These are phyloP conservation scores for Metopia argyrocephala DNA, from an alignment of 2,888 invertebrate genomes.

Conservation along the genomic window DNA sequence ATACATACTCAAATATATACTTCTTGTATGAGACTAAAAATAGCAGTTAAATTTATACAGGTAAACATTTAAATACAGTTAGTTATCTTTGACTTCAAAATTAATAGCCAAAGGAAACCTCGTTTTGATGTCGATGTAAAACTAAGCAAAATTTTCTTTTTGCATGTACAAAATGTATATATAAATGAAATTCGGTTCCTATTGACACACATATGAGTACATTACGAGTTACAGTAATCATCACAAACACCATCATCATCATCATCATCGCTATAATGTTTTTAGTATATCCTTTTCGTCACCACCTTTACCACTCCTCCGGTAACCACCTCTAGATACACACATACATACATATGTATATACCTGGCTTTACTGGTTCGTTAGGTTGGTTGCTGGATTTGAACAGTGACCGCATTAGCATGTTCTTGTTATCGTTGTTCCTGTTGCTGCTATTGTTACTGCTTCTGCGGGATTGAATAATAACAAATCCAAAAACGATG, in stretches of 20 bases:
- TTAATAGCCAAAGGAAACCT: slow-evolving; percentile 51
- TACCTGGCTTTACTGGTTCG: slow-evolving; percentile 41
- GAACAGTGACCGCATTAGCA: slow-evolving; percentile 28
- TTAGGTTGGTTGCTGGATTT: slow-evolving; percentile 28
- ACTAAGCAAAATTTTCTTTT: neutral
- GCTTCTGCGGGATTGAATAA: neutral
- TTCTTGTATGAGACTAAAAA: neutral
- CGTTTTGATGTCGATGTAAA: slow-evolving; percentile 43
- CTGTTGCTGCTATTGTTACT: neutral
- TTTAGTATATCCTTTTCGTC: slow-evolving; percentile 8
- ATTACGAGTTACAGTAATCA: slow-evolving; percentile 15
- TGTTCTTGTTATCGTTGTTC: neutral
- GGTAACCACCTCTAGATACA: slow-evolving; percentile 14
- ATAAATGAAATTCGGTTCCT: slow-evolving; percentile 46
- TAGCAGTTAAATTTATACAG: neutral
- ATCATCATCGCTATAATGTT: slow-evolving; percentile 5
- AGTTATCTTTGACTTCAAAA: slow-evolving; percentile 56
- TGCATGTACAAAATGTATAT: neutral
- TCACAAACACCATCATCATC: slow-evolving; percentile 4
- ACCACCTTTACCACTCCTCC: neutral
- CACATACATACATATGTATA: slow-evolving; percentile 27
- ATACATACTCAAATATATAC: neutral
- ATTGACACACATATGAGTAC: slow-evolving; percentile 27
- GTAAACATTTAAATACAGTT: slow-evolving; percentile 34
- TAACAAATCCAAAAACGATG: neutral